Evolutionary conservation across 2,113 vertebrate species (phyloP), one percentile per base, ranked within the genome.

Genomic region (Cyphotilapia sp.): DNA sequence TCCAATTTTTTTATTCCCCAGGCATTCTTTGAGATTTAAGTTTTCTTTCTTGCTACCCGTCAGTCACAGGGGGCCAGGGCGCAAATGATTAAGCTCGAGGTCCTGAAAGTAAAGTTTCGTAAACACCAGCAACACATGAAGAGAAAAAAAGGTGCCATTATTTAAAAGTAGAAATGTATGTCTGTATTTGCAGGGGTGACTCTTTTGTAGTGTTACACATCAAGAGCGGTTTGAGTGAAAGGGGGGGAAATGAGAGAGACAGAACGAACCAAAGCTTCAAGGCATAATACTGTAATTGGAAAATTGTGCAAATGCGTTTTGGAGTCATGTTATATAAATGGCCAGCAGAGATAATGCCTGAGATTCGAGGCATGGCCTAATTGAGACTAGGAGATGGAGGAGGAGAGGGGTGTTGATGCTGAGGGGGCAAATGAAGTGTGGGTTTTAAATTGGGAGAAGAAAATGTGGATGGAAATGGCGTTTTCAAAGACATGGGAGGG

Each of bases 251-350:
- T 89, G 91, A 94, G 81, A 85, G 85, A 90, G 89, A 92, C 90
- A 92, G 93, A 92, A 83, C 29, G 89, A 91, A 88, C 49, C 63
- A 84, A 93, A 89, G 95, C 95, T 96, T 93, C 84, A 56, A 96
- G 95, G 95, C 94, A 95, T 89, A 92, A 93, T 95, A 93, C 89
- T 92, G 92, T 94, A 95, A 96, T 95, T 93, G 95, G 95, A 95
- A 94, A 95, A 94, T 92, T 94, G 94, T 95, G 95, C 93, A 95
- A 95, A 95, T 95, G 92, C 92, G 13, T 94, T 95, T 94, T 95
- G 92, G 94, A 95, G 93, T 95, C 89, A 84, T 94, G 93, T 95
- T 95, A 93, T 95, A 95, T 95, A 94, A 94, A 95, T 94, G 95
- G 92, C 92, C 91, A 80, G 89, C 85, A 93, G 93, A 95, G 94